Conservation (phyloP, 2,797 vertebrate species). For the Hydrolagus colliei region DNA sequence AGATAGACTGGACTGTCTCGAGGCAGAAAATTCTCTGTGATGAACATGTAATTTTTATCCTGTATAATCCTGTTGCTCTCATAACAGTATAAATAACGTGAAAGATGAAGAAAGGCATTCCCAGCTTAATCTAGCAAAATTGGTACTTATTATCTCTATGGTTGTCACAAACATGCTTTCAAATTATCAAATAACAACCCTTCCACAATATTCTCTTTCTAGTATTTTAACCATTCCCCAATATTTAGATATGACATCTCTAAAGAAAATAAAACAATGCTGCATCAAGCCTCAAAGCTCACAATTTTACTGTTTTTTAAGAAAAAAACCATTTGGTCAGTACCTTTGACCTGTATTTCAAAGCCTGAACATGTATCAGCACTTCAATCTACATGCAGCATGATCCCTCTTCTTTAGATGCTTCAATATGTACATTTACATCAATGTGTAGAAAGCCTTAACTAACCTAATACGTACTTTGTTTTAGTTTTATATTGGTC, state of each 20-base stretch:
- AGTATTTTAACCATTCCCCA: constrained; percentile 4
- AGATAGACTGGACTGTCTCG: background rate
- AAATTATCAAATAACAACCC: background rate
- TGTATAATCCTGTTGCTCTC: background rate
- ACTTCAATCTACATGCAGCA: background rate
- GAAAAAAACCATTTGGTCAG: background rate
- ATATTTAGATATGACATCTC: background rate
- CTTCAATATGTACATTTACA: background rate
- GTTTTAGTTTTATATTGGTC: background rate
- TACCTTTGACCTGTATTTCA: background rate
- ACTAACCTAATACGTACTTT: background rate
- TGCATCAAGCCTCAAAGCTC: background rate
- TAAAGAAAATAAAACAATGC: background rate
- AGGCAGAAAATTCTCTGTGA: background rate
- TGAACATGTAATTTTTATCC: background rate
- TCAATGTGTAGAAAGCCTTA: background rate
- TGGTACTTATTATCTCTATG: background rate
- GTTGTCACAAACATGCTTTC: background rate
- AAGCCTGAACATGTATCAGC: background rate
- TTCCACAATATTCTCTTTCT: background rate
- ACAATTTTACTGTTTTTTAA: background rate
- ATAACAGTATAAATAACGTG: background rate
- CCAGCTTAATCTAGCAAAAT: background rate
- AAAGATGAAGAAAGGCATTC: constrained; percentile 3
- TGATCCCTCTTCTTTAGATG: background rate